A percentile compares a stretch with the other conserved stretches of the same genome.
phyloP scores from a whole-genome alignment of 2,113 vertebrate genomes.

The Chionodraco myersi region DNA sequence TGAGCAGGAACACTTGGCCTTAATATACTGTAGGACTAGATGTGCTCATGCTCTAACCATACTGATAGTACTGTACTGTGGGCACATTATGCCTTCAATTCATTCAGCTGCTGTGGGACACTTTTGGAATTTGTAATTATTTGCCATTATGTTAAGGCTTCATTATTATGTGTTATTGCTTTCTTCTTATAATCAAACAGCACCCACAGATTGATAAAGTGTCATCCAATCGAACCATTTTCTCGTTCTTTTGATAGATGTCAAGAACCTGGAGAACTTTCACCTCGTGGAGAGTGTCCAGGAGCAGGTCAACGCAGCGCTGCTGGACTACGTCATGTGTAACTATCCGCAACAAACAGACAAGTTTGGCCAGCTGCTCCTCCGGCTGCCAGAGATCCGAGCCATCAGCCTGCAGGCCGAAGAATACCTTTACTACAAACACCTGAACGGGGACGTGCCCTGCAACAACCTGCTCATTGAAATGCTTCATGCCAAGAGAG shows the following conservation, averaged over 20 bases:
- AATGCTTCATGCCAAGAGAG: conserved; percentile 98
- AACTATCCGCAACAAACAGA: conserved; percentile 98
- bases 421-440: conserved; percentile 99
- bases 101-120: neutral
- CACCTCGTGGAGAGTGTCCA: conserved; percentile 98
- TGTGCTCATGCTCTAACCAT: neutral
- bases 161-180: neutral
- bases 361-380: conserved; percentile 97
- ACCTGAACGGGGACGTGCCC: conserved; percentile 98
- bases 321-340: conserved; percentile 97
- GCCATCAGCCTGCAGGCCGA: conserved; percentile 98
- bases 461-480: conserved; percentile 99
- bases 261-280: conserved; percentile 98
- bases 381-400: conserved; percentile 95
- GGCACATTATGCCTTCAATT: neutral
- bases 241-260: conserved; percentile 82
- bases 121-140: neutral
- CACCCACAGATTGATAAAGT: neutral
- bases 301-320: conserved; percentile 95
- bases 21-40: neutral
- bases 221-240: neutral
- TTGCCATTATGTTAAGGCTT: neutral
- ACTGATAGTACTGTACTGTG: neutral
- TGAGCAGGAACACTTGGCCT: neutral
- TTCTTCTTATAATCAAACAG: neutral